Evolutionary conservation across 1,140 invertebrate species (phyloP), one percentile per base, ranked within the genome.

Genomic region (Caenorhabditis latens): DNA sequence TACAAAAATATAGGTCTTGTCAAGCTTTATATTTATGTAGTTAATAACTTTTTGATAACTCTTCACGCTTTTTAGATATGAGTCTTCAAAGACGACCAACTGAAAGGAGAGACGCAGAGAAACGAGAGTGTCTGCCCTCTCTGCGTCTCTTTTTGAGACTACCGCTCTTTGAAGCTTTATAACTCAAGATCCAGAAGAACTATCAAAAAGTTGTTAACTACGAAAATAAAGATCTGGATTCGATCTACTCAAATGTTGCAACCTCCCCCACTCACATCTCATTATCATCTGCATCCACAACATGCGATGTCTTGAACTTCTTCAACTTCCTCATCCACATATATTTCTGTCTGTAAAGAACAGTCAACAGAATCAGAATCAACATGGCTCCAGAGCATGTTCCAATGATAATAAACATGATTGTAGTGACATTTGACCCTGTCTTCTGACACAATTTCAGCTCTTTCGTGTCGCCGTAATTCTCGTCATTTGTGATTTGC

Each of bases 281-380:
- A 63, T 90, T 48, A 58, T 89, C 84, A 71, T 50, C 71, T 46
- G 24, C 0, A 65, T 79, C 65, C 48, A 42, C 61, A 40, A 42
- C 43, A 55, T 89, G 86, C 48, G 86, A 87, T 19, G 61, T 87
- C n/a, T 86, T 88, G 57, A 90, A 89, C 48, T 53, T 46, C n/a
- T 90, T 83, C 24, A 90, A 61, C 53, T 89, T 90, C 55, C 90
- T 75, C 46, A 89, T 86, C 86, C 88, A 90, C 65, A 90, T 85
- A 50, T 86, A 89, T 57, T 89, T 90, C 53, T 90, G 87, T 84
- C 90, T 24, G 55, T 90, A 89, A 13, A 91, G 48, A 46, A 89
- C 84, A 21, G 90, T 90, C 11, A 79, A 32, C 32, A 89, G 40
- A 43, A 89, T 87, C 8, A 90, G 75, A 46, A 91, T 50, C 32